These are phyloP conservation scores for Chaitophorus viminalis DNA, from an alignment of 2,888 invertebrate species.

Conservation along the genomic window DNA sequence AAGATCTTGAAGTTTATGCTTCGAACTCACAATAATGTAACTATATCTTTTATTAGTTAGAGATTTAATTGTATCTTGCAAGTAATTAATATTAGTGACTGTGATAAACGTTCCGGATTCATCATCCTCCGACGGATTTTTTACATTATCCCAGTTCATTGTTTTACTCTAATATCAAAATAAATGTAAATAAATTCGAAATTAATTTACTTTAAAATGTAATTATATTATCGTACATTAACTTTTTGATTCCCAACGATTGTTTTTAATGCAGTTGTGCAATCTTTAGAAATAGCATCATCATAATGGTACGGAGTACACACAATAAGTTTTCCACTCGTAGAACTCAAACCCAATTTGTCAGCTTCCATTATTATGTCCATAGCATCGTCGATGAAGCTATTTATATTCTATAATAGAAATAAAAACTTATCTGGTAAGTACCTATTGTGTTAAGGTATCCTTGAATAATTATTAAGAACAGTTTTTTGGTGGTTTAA, in stretches of 20 bases:
- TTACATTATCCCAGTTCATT: constrained; percentile 16
- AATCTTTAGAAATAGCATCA: not conserved
- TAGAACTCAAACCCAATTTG: not conserved
- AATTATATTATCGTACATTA: not conserved
- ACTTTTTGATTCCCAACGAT: not conserved
- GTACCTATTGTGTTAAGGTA: not conserved
- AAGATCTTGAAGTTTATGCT: not conserved
- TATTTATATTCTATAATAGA: not conserved
- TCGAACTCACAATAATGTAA: constrained; percentile 19
- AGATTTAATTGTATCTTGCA: constrained; percentile 2
- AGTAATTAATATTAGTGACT: not conserved
- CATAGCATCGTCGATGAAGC: not conserved
- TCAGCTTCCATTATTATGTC: constrained; percentile 5
- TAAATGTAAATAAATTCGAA: too few species aligned
- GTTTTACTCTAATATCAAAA: constrained; percentile 13
- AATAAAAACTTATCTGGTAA: not conserved
- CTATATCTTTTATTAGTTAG: not conserved
- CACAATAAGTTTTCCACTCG: not conserved
- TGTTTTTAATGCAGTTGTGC: not conserved
- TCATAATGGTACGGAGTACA: constrained; percentile 29
- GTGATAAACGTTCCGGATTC: constrained; percentile 11
- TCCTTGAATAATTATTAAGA: not conserved
- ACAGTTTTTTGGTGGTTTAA: too few species aligned
- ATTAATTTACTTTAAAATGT: not conserved
- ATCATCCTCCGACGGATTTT: not conserved